Evolutionary conservation across 2,888 invertebrate species (phyloP).

Genomic region (Nemotelus nigrinus): DNA sequence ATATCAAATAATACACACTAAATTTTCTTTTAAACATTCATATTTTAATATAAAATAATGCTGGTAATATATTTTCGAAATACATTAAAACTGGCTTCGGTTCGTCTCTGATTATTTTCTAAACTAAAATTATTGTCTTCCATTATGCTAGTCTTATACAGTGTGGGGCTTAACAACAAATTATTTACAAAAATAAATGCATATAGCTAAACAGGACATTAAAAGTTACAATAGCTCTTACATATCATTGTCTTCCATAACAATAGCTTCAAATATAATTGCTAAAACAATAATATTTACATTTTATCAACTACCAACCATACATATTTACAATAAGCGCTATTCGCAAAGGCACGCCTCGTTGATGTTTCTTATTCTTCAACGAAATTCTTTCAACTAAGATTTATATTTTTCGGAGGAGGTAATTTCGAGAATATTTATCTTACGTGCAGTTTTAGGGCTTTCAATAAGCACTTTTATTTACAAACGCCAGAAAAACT

Average conservation of each 20-base stretch:
- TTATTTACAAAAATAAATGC: neutral
- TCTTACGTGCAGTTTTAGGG: neutral
- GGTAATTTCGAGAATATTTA: too few species aligned
- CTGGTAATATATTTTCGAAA: slow-evolving; percentile 34
- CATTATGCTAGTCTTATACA: slow-evolving; percentile 30
- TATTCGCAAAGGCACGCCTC: slow-evolving; percentile 15
- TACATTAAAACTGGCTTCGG: slow-evolving; percentile 40
- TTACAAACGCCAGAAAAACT: neutral
- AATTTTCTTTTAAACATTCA: neutral
- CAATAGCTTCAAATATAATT: slow-evolving; percentile 16
- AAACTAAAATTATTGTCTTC: slow-evolving; percentile 38
- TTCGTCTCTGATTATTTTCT: slow-evolving; percentile 6
- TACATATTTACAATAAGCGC: too few species aligned
- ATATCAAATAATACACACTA: neutral
- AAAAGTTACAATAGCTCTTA: neutral
- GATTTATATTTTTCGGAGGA: too few species aligned
- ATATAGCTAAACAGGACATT: neutral
- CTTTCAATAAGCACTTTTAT: neutral
- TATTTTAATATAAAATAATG: slow-evolving; percentile 41
- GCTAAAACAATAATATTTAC: neutral
- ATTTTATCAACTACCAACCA: too few species aligned
- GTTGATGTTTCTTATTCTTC: neutral
- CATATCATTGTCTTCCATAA: slow-evolving; percentile 36
- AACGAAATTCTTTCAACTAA: too few species aligned
- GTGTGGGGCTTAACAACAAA: slow-evolving; percentile 22